These are phyloP conservation scores for Apis florea DNA, from an alignment of 1,140 invertebrate genomes.

Conservation along the genomic window DNA sequence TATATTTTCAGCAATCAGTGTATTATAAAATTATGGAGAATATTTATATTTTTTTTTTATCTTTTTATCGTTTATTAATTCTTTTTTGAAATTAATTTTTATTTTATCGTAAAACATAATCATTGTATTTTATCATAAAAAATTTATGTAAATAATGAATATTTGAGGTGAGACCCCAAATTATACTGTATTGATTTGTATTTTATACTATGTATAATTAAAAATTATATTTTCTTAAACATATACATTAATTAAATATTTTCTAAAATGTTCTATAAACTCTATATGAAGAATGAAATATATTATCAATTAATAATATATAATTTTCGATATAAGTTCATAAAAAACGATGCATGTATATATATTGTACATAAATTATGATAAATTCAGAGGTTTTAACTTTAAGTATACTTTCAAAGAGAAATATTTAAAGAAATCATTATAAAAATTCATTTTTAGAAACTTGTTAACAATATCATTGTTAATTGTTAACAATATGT, in stretches of 20 bases:
- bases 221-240: conserved; percentile 2
- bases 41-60: background rate
- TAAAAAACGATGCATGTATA: background rate
- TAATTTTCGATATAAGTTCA: background rate
- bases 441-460: background rate
- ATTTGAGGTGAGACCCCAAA: background rate
- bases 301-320: conserved; percentile 6
- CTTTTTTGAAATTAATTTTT: background rate
- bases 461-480: background rate
- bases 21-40: conserved; percentile 42
- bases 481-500: background rate
- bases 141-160: conserved; percentile 14
- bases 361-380: background rate
- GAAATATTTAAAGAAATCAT: background rate
- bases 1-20: conserved; percentile 54
- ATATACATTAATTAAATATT: background rate
- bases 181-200: background rate
- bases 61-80: background rate
- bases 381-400: background rate
- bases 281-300: background rate
- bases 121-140: background rate
- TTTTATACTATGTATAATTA: conserved; percentile 1
- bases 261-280: conserved; percentile 1
- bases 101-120: background rate
- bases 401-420: background rate